Base-by-base conservation (phyloP, 2,113 vertebrate genomes). In the Rousettus leschenaultii region DNA sequence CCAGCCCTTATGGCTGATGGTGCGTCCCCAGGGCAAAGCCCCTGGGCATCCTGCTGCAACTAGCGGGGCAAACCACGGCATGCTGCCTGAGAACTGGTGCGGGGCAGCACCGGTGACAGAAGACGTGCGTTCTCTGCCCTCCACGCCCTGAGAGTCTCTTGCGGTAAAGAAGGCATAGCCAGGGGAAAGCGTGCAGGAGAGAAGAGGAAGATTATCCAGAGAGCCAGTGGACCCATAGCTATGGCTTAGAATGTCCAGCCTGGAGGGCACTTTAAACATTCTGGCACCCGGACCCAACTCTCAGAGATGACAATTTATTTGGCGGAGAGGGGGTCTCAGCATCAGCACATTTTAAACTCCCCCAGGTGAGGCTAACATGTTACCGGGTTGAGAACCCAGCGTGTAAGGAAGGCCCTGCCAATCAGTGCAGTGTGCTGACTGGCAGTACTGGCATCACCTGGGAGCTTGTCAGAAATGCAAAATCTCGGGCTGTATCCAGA, bases 191-290 rank as follows among this genome's bases (percentile, higher is more conserved):
- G 40, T 12, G 40, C 45, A 9, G 1, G 14, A 43, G 12, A 6
- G 5, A 95, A 11, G 48, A 89, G 65, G 82, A 78, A 82, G 59
- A 38, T 15, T n/a, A 91, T 11, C 24, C 70, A 68, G 74, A 45
- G 16, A 66, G 85, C 30, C 33, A 48, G 26, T 22, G 15, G n/a
- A n/a, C n/a, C n/a, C n/a, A n/a, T n/a, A n/a, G n/a, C n/a, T n/a
- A n/a, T n/a, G n/a, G n/a, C n/a, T n/a, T n/a, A n/a, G n/a, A n/a
- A n/a, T n/a, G n/a, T n/a, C n/a, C n/a, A n/a, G n/a, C n/a, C n/a
- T 3, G 11, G n/a, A 59, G 14, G 35, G 28, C 5, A 71, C 45
- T n/a, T 24, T 26, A 30, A 19, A 66, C n/a, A 66, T 9, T 12
- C 11, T 15, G 0, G 61, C 40, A 16, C 55, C 6, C 2, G 16